Evolutionary conservation across 2,888 invertebrate species (phyloP), one percentile per base, ranked within the genome.

Genomic region (Cloeon dipterum): DNA sequence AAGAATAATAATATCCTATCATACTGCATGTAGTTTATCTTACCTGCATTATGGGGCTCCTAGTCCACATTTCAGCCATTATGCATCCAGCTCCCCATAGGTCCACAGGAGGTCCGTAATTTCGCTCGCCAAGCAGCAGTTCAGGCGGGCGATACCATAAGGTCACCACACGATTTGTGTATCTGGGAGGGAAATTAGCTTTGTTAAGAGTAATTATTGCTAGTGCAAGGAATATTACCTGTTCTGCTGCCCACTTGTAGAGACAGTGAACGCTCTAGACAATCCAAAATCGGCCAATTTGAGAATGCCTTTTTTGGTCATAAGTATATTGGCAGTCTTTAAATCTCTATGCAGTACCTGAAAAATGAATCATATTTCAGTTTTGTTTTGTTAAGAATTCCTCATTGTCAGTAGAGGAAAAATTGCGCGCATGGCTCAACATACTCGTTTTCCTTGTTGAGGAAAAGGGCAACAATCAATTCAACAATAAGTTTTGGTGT

Each of bases 11-110:
- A n/a, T n/a, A n/a, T n/a, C n/a, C n/a, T n/a, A n/a, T n/a, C n/a
- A n/a, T n/a, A n/a, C n/a, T n/a, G n/a, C n/a, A n/a, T n/a, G n/a
- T n/a, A n/a, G n/a, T n/a, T n/a, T n/a, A n/a, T n/a, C n/a, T 11
- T 14, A 46, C 47, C 44, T 85, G 85, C 85, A 88, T 86, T 41
- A 88, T 86, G 0, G 88, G 96, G 4, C 58, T 62, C 44, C 72
- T 62, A 0, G 93, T 96, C 96, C 96, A 98, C 88, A 98, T 88
- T 62, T 98, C 98, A 0, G 96, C 96, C 96, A 98, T 96, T 42
- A 98, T 98, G 53, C 98, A 99, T 1, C 98, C 98, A 1, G 91
- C 94, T 1, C 85, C 85, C 85, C 85, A 85, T 61, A 96, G 70
- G 61, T 99, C 98, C 11, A 98, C 91, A 0, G 93, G 83, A 1